Base-by-base conservation (phyloP, 2,113 vertebrate genomes). In the Hippocampus mohnikei region DNA sequence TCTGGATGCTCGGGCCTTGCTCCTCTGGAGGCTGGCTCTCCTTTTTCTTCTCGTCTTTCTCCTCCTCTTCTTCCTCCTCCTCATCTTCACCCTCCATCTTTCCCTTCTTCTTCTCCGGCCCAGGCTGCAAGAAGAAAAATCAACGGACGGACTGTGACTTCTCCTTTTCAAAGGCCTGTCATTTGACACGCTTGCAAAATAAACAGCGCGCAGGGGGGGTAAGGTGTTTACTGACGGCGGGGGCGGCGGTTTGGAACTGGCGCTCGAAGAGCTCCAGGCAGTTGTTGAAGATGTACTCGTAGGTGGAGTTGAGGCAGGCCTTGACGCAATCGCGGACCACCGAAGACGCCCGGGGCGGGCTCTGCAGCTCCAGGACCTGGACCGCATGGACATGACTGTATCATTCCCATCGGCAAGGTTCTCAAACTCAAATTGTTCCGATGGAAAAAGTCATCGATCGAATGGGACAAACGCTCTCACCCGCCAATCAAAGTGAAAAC, bases 261-360 rank as follows among this genome's bases (percentile, higher is more conserved):
- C 74, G 92, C 87, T 92, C 97, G 86, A 98, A 99, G 55, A 99
- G 91, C 72, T 99, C 95, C 29, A 94, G 93, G 66, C 95, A 99
- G 73, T 98, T 99, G 91, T 98, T 99, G 92, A 99, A 99, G 90
- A 99, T 98, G 88, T 98, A 99, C 78, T 98, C 96, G 0, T 99
- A 98, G 50, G 96, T 98, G 70, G 97, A 99, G 85, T 98, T 98
- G 78, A 98, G 94, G 58, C 96, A 99, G 66, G 97, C 97, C 79
- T 97, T 98, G 66, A 98, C 95, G 72, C 97, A 99, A 81, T 96
- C 96, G 63, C 93, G 94, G 48, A 99, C 97, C 67, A 98, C 96
- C 37, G 95, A 95, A 69, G 96, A 95, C 7, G 96, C 96, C 66
- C 96, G 89, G 15, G 97, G 97, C 12, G 97, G 97, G 60, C 93